A percentile compares a stretch with the other conserved stretches of the same genome.
These are phyloP conservation scores for Hirtodrosophila alboralis DNA, from an alignment of 2,888 invertebrate genomes.

Conservation along the genomic window DNA sequence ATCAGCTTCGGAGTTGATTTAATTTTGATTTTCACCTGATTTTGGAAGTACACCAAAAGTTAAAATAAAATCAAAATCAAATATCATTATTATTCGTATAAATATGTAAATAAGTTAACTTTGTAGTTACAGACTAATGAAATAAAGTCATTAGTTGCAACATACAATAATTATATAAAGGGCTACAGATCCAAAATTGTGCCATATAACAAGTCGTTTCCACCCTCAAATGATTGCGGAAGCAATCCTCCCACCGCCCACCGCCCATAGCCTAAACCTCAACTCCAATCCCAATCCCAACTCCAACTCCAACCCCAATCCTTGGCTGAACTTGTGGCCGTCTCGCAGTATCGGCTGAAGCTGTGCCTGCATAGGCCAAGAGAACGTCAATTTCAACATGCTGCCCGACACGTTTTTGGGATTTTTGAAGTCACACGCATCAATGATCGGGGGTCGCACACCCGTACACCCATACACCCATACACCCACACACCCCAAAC, in stretches of 20 bases:
- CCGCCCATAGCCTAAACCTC: neutral
- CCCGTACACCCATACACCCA: neutral
- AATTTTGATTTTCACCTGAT: no score
- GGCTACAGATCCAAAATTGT: slow-evolving; percentile 31
- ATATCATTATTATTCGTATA: no score
- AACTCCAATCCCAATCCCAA: slow-evolving; percentile 3
- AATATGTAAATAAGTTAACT: no score
- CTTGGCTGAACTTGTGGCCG: slow-evolving; percentile 6
- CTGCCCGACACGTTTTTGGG: slow-evolving; percentile 81
- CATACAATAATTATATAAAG: slow-evolving; percentile 6
- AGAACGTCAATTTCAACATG: slow-evolving; percentile 72
- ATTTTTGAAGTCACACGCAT: slow-evolving; percentile 79
- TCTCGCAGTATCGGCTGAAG: slow-evolving; percentile 14
- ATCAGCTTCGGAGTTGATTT: no score
- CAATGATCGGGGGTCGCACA: slow-evolving; percentile 37
- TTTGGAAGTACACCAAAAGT: no score
- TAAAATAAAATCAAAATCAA: no score
- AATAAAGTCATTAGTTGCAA: slow-evolving; percentile 17
- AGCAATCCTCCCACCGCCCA: no score
- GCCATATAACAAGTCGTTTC: slow-evolving; percentile 34
- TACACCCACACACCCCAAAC: neutral
- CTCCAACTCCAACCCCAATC: slow-evolving; percentile 4
- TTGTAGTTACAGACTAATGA: neutral
- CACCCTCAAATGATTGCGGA: slow-evolving; percentile 23
- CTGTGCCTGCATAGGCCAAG: slow-evolving; percentile 25